Evolutionary conservation across 1,140 invertebrate genomes (phyloP).

Genomic region (Diprion similis): DNA sequence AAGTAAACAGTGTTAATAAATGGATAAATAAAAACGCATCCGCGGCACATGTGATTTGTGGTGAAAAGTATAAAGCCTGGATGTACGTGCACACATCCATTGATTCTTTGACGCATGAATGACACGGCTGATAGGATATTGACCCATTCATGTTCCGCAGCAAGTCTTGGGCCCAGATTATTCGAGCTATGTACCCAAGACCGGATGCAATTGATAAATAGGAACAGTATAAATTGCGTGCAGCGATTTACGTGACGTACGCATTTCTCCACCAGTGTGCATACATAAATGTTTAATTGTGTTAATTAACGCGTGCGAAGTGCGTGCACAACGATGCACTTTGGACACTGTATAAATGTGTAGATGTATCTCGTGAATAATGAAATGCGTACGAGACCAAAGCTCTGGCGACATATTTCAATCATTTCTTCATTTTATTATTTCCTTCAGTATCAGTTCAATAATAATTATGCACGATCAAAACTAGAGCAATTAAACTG

Average conservation of each 20-base stretch:
- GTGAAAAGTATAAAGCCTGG: background rate
- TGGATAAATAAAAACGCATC: background rate
- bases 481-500: background rate
- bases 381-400: background rate
- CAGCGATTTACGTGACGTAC: slow-evolving; percentile 30
- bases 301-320: slow-evolving; percentile 33
- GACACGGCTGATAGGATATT: slow-evolving; percentile 32
- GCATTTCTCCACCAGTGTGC: slow-evolving; percentile 34
- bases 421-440: no score
- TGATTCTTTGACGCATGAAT: slow-evolving; percentile 36
- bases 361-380: slow-evolving; percentile 13
- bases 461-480: no score
- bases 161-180: background rate
- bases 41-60: background rate
- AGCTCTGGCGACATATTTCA: background rate
- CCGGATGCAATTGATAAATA: slow-evolving; percentile 24
- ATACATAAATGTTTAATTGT: slow-evolving; percentile 20
- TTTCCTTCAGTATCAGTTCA: background rate
- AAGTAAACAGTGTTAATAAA: background rate
- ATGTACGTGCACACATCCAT: slow-evolving; percentile 1
- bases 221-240: slow-evolving; percentile 28
- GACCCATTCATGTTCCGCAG: slow-evolving; percentile 34
- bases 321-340: slow-evolving; percentile 27
- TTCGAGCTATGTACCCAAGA: background rate
- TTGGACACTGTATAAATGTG: slow-evolving; percentile 20